Evolutionary conservation across 1,140 invertebrate genomes (phyloP), one percentile per base, ranked within the genome.

Genomic region (Sitophilus oryzae): DNA sequence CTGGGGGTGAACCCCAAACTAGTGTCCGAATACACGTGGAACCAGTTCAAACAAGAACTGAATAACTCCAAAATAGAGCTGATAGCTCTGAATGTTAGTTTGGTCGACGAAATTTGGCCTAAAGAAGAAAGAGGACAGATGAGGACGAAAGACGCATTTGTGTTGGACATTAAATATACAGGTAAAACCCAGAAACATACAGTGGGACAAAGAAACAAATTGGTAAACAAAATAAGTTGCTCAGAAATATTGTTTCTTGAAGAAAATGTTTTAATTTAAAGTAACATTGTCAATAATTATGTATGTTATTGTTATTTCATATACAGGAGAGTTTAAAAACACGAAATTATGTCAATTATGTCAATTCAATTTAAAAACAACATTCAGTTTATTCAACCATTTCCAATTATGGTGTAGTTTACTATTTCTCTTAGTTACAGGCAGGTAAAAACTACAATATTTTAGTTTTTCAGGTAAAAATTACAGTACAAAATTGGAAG

Each of bases 1-100:
- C 82, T 97, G 14, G 93, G 92, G 0, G 88, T 84, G 10, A 92
- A 97, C 77, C 86, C 92, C 0, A 82, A 80, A 40, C 67, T 88
- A 16, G 78, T 86, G 5, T 78, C 86, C 0, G 77, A 83, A 36
- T 64, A 71, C n/a, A 72, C 77, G 35, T 90, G 67, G 66, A 60
- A 55, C 14, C 57, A 64, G 3, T 77, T 85, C 67, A 72, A 79
- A 48, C 63, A 74, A 0, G 74, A 78, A 54, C 70, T 90, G 40
- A 74, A 79, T 60, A 75, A 71, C 1, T 74, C 76, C 49, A 70
- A 81, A 0, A 71, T 81, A 59, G 66, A 73, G 45, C 71, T 95
- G 25, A 73, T 85, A 3, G 77, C 81, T 19, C 78, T 90, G 11
- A 76, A 76, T 21, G 77, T 78, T 22, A 93, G 93, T 67, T 72